These are phyloP conservation scores for Chloroceryle inda DNA, from an alignment of 2,797 vertebrate genomes.

Conservation along the genomic window DNA sequence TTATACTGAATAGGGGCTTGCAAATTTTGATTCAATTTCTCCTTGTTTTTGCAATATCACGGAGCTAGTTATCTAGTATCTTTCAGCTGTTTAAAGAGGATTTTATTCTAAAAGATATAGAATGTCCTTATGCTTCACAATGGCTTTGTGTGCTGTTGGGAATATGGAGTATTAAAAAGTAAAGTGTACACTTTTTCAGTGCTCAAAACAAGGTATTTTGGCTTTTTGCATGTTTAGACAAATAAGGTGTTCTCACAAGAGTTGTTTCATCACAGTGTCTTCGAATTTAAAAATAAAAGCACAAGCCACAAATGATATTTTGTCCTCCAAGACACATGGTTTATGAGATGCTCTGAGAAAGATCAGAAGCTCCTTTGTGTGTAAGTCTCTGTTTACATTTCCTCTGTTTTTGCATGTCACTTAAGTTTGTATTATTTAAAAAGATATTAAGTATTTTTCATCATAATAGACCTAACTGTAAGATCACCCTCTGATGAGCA, in stretches of 20 bases:
- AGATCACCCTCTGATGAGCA: not conserved
- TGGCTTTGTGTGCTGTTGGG: not conserved
- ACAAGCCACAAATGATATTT: not conserved
- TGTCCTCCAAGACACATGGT: not conserved
- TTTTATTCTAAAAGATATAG: not conserved
- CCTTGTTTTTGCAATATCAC: not conserved
- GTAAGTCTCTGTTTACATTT: not conserved
- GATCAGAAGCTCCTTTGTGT: not conserved
- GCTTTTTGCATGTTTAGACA: not conserved
- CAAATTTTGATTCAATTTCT: not conserved
- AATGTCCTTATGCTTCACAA: not conserved
- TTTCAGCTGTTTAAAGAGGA: not conserved
- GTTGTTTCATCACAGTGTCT: rapidly evolving
- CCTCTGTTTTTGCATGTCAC: not conserved
- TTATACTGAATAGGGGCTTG: not conserved
- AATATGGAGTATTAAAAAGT: not conserved
- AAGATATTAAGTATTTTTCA: not conserved
- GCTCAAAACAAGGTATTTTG: not conserved
- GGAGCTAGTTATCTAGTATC: not conserved
- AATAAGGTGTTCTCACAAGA: not conserved
- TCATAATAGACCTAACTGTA: not conserved
- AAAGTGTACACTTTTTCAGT: not conserved
- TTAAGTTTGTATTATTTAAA: not conserved
- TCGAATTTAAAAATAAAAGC: not conserved
- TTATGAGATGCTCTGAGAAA: not conserved